A percentile compares a stretch with the other conserved stretches of the same genome.
These are phyloP conservation scores for Drosophila eohydei DNA, from an alignment of 2,888 invertebrate species.

Conservation along the genomic window DNA sequence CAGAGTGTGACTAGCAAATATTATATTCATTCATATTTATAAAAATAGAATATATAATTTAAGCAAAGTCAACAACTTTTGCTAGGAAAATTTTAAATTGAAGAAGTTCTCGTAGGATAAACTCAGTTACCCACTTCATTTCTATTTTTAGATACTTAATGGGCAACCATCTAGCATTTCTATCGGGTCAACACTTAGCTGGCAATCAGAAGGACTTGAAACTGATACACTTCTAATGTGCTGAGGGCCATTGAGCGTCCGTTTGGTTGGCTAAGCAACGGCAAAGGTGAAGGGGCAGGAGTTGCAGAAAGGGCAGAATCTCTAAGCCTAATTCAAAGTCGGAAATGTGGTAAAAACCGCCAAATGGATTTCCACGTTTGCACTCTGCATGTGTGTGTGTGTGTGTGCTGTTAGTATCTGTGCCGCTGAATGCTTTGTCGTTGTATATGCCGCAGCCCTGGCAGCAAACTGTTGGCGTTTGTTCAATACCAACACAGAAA, in stretches of 20 bases:
- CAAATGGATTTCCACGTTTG: slow-evolving; percentile 53
- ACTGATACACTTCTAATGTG: slow-evolving; percentile 39
- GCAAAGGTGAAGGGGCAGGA: not conserved
- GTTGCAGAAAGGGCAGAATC: not conserved
- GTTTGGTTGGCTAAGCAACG: slow-evolving; percentile 17
- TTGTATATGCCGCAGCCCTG: slow-evolving; percentile 31
- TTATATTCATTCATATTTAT: not conserved
- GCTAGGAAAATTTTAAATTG: not conserved
- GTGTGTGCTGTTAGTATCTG: slow-evolving; percentile 10
- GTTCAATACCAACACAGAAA: slow-evolving; percentile 55
- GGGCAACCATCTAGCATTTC: slow-evolving; percentile 8
- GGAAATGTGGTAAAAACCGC: slow-evolving; percentile 58
- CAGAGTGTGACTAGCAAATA: not conserved
- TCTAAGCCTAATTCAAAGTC: slow-evolving; percentile 57
- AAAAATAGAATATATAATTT: not conserved
- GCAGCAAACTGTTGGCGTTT: slow-evolving; percentile 51
- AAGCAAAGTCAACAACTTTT: not conserved
- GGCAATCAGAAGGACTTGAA: slow-evolving; percentile 32
- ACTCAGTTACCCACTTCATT: not conserved
- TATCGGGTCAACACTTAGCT: not conserved
- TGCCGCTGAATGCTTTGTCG: slow-evolving; percentile 30
- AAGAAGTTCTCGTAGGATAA: not conserved
- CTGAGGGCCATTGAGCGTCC: slow-evolving; percentile 31
- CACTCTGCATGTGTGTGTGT: slow-evolving; percentile 14
- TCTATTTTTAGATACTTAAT: slow-evolving; percentile 47